Conservation (phyloP, 2,888 invertebrate genomes). For the Lochmaea crataegi region DNA sequence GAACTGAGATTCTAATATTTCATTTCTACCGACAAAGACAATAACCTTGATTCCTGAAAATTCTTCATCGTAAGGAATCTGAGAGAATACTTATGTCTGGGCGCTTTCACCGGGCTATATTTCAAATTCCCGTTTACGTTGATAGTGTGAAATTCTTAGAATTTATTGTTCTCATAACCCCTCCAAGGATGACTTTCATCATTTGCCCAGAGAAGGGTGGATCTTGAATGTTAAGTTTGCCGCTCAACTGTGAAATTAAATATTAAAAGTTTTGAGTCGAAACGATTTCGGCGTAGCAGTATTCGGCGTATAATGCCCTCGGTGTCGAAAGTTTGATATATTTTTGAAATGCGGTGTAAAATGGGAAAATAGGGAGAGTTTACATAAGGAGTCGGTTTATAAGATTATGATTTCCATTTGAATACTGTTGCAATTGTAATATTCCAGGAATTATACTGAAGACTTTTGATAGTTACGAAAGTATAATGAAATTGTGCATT, state of each 20-base stretch:
- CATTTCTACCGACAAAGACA: not conserved
- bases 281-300: constrained; percentile 27
- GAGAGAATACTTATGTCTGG: not conserved
- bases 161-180: constrained; percentile 53
- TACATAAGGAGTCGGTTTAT: constrained; percentile 15
- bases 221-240: constrained; percentile 42
- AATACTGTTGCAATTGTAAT: constrained; percentile 16
- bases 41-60: not conserved
- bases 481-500: no score
- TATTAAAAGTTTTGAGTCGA: constrained; percentile 54
- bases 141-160: constrained; percentile 38
- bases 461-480: no score
- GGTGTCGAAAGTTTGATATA: constrained; percentile 34
- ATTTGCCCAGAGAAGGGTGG: constrained; percentile 43
- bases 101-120: constrained; percentile 18
- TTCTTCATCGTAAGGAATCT: not conserved
- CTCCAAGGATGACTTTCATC: constrained; percentile 48
- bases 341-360: constrained; percentile 30
- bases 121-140: constrained; percentile 26
- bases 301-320: constrained; percentile 16
- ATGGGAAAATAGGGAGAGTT: constrained; percentile 27
- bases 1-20: no score
- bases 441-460: not conserved
- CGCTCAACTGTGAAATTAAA: constrained; percentile 59
- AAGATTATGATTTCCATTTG: constrained; percentile 30